Conservation (phyloP, 2,888 invertebrate genomes). For the Luperina testacea region DNA sequence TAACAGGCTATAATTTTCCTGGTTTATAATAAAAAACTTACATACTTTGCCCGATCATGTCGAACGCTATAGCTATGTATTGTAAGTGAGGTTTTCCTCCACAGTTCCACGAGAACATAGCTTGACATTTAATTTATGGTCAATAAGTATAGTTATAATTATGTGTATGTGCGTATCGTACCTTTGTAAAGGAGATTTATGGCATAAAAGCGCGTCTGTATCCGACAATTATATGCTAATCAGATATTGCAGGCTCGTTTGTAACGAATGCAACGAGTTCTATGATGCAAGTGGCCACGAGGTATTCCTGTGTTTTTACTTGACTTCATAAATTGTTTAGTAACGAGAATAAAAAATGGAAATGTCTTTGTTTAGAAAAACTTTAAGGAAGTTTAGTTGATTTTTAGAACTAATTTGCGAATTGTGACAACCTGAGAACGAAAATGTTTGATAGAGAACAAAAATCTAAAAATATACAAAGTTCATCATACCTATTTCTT, state of each 20-base stretch:
- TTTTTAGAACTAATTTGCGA: not conserved
- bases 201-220: slow-evolving; percentile 76
- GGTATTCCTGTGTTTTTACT: slow-evolving; percentile 18
- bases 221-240: slow-evolving; percentile 87
- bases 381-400: too few relatives aligned
- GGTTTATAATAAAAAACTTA: slow-evolving; percentile 28
- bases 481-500: not conserved
- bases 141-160: slow-evolving; percentile 63
- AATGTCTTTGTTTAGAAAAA: not conserved
- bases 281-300: slow-evolving; percentile 34
- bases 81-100: slow-evolving; percentile 67
- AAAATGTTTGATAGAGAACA: not conserved
- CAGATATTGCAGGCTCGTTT: slow-evolving; percentile 61
- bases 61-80: slow-evolving; percentile 36
- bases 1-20: slow-evolving; percentile 47
- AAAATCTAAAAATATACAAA: not conserved
- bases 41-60: slow-evolving; percentile 44
- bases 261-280: slow-evolving; percentile 46
- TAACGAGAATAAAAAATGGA: not conserved
- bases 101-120: slow-evolving; percentile 48
- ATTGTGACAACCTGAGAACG: not conserved
- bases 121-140: slow-evolving; percentile 67
- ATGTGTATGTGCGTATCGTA: slow-evolving; percentile 62
- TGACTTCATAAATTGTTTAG: not conserved
- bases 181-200: slow-evolving; percentile 83